Base-by-base conservation (phyloP, 2,113 vertebrate genomes). In the Ondatra zibethicus region DNA sequence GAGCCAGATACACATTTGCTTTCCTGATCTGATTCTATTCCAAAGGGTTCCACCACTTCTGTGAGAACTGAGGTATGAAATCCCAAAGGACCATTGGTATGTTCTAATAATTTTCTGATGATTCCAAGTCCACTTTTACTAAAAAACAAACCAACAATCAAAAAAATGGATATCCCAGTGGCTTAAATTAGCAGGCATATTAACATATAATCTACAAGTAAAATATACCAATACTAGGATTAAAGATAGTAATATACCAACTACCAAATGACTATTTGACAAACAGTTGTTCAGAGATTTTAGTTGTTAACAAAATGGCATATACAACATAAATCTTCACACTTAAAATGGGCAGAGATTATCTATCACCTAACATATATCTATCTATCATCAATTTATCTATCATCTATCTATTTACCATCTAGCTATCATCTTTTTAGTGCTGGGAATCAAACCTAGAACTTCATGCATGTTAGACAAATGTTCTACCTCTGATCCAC, bases 41-140 rank as follows among this genome's bases (percentile, higher is more conserved):
- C 93, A 85, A 98, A 98, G 80, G 96, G 96, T 0, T 91, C 27
- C 63, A 78, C 3, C 29, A 96, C 1, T 89, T 95, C 81, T 31
- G 89, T 3, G 45, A 89, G 25, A 47, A 68, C 33, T 5, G 98
- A 97, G 0, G 96, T 84, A 19, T 89, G 29, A 76, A 98, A 97
- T 78, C 93, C 92, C 47, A 11, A 0, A n/a, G 55, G 12, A 33
- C 0, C 8, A 0, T 11, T 4, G 31, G 4, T 0, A 72, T 97
- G 97, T 1, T n/a, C 5, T 16, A 96, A 0, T 61, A 97, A 1
- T 3, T 82, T 61, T 61, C 0, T 96, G 89, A 98, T 96, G 70
- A 58, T 58, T 58, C 19, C 58, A 58, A 21, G 58, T 93, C 97
- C 98, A 47, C 1, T 11, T 92, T 96, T 97, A 19, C 97, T 98